These are phyloP conservation scores for Dipus sagitta DNA, from an alignment of 2,797 vertebrate species.

Conservation along the genomic window DNA sequence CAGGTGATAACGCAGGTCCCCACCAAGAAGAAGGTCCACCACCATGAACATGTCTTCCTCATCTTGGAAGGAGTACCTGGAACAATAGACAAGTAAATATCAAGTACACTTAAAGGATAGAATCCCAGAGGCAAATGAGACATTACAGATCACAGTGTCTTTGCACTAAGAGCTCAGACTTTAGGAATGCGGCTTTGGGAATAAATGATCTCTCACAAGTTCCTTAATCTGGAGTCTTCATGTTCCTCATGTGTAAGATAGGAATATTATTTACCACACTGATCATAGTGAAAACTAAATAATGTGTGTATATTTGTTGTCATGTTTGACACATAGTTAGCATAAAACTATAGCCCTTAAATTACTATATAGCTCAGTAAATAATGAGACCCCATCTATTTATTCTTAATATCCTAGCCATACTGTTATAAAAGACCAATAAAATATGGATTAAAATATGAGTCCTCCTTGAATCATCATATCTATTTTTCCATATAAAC, in stretches of 20 bases:
- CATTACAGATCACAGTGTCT: not conserved
- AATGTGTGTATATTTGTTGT: not conserved
- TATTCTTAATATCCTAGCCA: not conserved
- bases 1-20: conserved; percentile 97
- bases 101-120: not conserved
- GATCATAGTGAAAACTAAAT: not conserved
- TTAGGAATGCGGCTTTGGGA: not conserved
- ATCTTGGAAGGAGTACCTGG: conserved; percentile 99
- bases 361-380: conserved; percentile 9
- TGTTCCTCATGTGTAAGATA: not conserved
- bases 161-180: not conserved
- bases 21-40: conserved; percentile 96
- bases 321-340: not conserved
- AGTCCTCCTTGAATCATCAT: not conserved
- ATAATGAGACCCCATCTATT: not conserved
- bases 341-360: not conserved
- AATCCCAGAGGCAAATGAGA: not conserved
- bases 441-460: not conserved
- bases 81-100: not conserved
- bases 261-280: not conserved
- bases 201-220: not conserved
- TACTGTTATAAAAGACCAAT: not conserved
- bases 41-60: conserved; percentile 99
- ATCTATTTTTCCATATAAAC: not conserved
- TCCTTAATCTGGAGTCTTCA: not conserved